phyloP scores from a whole-genome alignment of 2,797 vertebrate species.

The Takifugu rubripes region DNA sequence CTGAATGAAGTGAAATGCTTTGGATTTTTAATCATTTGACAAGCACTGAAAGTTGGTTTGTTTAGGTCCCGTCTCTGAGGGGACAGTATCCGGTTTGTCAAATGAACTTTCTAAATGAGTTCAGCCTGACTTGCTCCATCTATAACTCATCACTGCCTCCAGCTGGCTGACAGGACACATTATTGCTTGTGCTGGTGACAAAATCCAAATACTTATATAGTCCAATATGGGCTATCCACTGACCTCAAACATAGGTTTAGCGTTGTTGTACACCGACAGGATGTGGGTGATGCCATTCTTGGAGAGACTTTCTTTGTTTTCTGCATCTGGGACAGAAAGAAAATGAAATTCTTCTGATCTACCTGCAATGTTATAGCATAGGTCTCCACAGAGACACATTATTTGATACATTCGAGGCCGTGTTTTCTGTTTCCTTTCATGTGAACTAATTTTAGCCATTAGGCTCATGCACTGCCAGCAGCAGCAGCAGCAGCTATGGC shows the following conservation, averaged over 20 bases:
- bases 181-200: constrained; percentile 17
- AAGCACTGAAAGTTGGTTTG: neutral
- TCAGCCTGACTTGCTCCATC: constrained; percentile 5
- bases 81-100: neutral
- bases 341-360: neutral
- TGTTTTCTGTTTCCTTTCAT: constrained; percentile 33
- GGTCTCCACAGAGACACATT: constrained; percentile 6
- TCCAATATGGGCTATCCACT: constrained; percentile 31
- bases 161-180: constrained; percentile 49
- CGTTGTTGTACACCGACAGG: constrained; percentile 83
- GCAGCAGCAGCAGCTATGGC: constrained; percentile 51
- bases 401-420: constrained; percentile 13
- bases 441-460: constrained; percentile 58
- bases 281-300: constrained; percentile 86
- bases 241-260: constrained; percentile 82
- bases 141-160: constrained; percentile 60
- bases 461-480: constrained; percentile 20
- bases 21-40: too few species aligned
- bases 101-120: neutral
- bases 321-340: constrained; percentile 75
- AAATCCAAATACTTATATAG: constrained; percentile 6
- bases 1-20: too few species aligned
- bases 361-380: neutral
- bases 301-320: constrained; percentile 78
- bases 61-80: constrained; percentile 1